Evolutionary conservation across 1,140 invertebrate species (phyloP), one percentile per base, ranked within the genome.

Genomic region (Drosophila takahashii): DNA sequence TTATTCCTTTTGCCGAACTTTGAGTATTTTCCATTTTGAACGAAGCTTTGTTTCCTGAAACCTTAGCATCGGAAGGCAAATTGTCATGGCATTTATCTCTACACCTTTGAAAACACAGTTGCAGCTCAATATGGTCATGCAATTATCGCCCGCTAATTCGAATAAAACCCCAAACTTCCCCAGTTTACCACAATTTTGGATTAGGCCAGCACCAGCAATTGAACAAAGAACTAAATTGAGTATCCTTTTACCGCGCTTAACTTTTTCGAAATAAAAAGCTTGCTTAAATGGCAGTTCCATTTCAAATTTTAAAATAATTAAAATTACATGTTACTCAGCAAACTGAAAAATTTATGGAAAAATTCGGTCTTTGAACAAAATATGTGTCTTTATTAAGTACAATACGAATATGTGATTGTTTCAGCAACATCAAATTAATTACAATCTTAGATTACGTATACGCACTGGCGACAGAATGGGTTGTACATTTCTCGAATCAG

Each of bases 101-200:
- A 10, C 15, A 13, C 26, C 9, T 47, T 15, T 32, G 22, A 8
- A 41, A 34, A 36, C n/a, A 4, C n/a, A 32, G 5, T 22, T 15
- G 7, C 6, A 61, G 41, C 22, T 15, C 29, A 48, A 65, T 64
- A 64, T 64, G 42, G 62, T 36, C 42, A 15, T 10, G 22, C 16
- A 69, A 67, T 67, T 70, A 69, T 54, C 39, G 48, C 3, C n/a
- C 67, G 29, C 41, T 54, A 67, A 70, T 67, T 70, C 34, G 39
- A 34, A 29, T 13, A 26, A 26, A 69, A 13, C 29, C 41, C 32
- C 32, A 15, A 32, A 39, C 56, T 22, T n/a, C 4, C 16, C 26
- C 26, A 13, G 16, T n/a, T 37, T 26, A 64, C 79, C 79, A 81
- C 48, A 62, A 81, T 77, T 74, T 74, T 37, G 48, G 66, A 67